phyloP scores from a whole-genome alignment of 2,888 invertebrate species.

The Eupithecia dodoneata region DNA sequence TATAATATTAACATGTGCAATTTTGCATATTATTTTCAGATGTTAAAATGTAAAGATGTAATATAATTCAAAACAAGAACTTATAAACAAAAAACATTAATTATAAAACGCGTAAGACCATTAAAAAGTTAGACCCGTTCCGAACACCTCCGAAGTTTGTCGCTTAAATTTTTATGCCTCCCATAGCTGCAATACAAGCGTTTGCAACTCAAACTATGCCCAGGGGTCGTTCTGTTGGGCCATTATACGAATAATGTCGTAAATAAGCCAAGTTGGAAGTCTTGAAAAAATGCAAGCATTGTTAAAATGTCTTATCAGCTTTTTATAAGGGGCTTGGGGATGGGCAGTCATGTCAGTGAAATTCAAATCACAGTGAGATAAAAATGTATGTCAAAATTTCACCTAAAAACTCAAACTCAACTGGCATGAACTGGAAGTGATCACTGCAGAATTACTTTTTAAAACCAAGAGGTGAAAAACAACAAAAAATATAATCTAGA shows the following conservation, averaged over 20 bases:
- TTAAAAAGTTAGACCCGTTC: constrained; percentile 56
- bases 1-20: neutral
- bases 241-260: constrained; percentile 74
- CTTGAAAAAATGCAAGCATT: constrained; percentile 47
- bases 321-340: constrained; percentile 17
- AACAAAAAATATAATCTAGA: too few species aligned
- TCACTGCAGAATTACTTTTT: neutral
- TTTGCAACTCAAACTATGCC: constrained; percentile 72
- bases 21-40: neutral
- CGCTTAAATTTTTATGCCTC: constrained; percentile 76
- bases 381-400: neutral
- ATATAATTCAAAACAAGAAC: constrained; percentile 21
- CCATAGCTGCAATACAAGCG: constrained; percentile 75
- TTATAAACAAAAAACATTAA: constrained; percentile 39
- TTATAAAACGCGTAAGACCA: constrained; percentile 54
- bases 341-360: constrained; percentile 24
- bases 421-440: neutral
- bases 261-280: constrained; percentile 66
- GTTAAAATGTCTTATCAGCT: constrained; percentile 30
- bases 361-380: neutral
- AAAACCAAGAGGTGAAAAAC: neutral
- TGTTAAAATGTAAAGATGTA: neutral
- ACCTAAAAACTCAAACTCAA: neutral
- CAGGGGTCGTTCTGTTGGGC: constrained; percentile 63
- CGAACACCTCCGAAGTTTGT: constrained; percentile 61